These are phyloP conservation scores for Oxycera nigricornis DNA, from an alignment of 2,888 invertebrate species.

Conservation along the genomic window DNA sequence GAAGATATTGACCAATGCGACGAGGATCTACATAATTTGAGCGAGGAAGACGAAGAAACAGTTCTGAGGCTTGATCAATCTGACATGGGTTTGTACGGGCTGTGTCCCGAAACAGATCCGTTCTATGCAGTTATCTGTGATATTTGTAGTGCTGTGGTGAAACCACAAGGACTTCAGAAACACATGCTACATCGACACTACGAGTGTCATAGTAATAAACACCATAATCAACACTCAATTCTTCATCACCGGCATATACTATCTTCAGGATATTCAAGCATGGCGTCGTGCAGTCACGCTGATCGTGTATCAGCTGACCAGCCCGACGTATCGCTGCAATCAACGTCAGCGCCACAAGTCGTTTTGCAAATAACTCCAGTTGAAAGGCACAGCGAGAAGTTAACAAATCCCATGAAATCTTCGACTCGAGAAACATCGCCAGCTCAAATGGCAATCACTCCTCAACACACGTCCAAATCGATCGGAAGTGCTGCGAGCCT, in stretches of 20 bases:
- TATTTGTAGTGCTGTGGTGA: conserved; percentile 77
- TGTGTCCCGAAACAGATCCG: conserved; percentile 79
- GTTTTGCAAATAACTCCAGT: background rate
- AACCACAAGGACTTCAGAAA: conserved; percentile 78
- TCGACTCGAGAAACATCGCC: background rate
- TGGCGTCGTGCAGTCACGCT: background rate
- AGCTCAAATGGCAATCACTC: background rate
- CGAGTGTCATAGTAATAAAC: background rate
- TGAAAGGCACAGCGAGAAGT: background rate
- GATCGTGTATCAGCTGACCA: background rate
- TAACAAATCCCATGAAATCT: background rate
- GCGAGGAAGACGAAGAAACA: conserved; percentile 53
- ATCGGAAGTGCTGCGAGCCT: background rate
- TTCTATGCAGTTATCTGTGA: conserved; percentile 81
- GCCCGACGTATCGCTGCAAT: too few relatives aligned
- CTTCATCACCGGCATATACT: conserved; percentile 6
- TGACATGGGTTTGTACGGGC: conserved; percentile 78
- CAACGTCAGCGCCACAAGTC: background rate
- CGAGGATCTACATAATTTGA: background rate
- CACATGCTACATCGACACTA: conserved; percentile 71
- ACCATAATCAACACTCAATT: background rate
- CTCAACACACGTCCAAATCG: background rate
- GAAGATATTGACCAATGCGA: background rate
- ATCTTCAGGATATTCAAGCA: background rate
- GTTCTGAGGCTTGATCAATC: conserved; percentile 66